Evolutionary conservation across 2,797 vertebrate genomes (phyloP), one percentile per base, ranked within the genome.

Genomic region (Peromyscus eremicus): DNA sequence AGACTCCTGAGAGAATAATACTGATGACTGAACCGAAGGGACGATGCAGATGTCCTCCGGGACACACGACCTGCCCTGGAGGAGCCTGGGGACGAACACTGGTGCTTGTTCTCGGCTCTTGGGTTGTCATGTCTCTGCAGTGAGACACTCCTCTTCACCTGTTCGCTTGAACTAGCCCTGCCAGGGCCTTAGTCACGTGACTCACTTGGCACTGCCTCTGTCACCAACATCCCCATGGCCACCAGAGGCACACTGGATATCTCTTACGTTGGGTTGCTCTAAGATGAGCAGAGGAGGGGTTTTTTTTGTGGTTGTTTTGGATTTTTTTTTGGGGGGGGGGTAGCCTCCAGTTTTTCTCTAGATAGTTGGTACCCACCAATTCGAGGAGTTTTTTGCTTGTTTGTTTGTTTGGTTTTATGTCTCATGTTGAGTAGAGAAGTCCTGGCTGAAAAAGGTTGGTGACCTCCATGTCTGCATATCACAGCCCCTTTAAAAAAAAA

Each of bases 361-460:
- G 64, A 70, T 34, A 82, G 32, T 19, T 88, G 64, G 23, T 17
- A 76, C 37, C 71, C 21, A 77, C 71, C 80, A 32, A 73, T 94
- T 93, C 13, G 17, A 68, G 34, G 81, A 6, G 55, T 75, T 76
- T 71, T 37, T 81, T 62, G 37, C 5, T 84, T 27, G 10, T 25
- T 83, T 62, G 55, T 57, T 62, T 19, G 5, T 75, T 86, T 94
- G 13, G 46, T 73, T 77, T 62, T 84, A 79, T 12, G 32, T 83
- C 32, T 57, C 71, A 29, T 79, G 37, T 92, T 92, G 12, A 75
- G 46, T 57, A 91, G 93, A 95, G 84, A 17, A 92, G 37, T 60
- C 73, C 37, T 96, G 85, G 3, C 40, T 68, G 40, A 75, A 43
- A 80, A 49, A 55, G 62, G 6, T 52, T 85, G 23, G 62, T 95